Conservation (phyloP, 2,113 vertebrate species). For the Caloenas nicobarica region DNA sequence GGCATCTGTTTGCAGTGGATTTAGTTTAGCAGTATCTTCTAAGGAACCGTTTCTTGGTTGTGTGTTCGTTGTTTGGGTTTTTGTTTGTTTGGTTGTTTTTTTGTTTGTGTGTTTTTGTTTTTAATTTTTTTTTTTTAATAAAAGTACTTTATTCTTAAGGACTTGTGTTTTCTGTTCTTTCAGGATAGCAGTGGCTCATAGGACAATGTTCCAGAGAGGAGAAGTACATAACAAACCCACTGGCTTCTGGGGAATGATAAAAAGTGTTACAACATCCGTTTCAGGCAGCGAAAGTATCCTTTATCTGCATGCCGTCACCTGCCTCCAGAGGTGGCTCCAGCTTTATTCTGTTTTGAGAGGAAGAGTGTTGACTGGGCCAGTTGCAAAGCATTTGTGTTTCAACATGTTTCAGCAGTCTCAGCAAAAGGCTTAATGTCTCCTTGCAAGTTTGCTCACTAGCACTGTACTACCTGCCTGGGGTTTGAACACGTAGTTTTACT, state of each 20-base stretch:
- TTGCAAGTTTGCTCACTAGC: background rate
- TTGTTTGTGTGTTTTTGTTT: background rate
- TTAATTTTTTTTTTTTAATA: background rate
- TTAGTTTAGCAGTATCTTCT: background rate
- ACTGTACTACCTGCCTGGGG: background rate
- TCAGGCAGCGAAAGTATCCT: conserved; percentile 96
- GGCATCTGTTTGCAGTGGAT: background rate
- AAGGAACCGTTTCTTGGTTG: background rate
- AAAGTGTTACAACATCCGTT: conserved; percentile 93
- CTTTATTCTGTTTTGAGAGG: background rate
- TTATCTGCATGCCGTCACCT: conserved; percentile 36
- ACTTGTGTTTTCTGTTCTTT: conserved; percentile 53
- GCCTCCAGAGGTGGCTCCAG: background rate
- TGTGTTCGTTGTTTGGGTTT: background rate
- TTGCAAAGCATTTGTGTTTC: background rate
- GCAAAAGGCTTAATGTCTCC: background rate
- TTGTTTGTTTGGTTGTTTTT: background rate
- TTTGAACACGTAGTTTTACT: background rate
- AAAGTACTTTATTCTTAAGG: background rate
- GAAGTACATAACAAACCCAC: conserved; percentile 93
- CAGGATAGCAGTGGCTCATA: conserved; percentile 95
- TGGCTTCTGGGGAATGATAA: conserved; percentile 98
- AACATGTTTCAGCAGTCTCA: background rate
- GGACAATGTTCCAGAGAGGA: conserved; percentile 95
- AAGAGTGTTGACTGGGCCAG: background rate